Base-by-base conservation (phyloP, 2,113 vertebrate genomes). In the Etheostoma cragini region DNA sequence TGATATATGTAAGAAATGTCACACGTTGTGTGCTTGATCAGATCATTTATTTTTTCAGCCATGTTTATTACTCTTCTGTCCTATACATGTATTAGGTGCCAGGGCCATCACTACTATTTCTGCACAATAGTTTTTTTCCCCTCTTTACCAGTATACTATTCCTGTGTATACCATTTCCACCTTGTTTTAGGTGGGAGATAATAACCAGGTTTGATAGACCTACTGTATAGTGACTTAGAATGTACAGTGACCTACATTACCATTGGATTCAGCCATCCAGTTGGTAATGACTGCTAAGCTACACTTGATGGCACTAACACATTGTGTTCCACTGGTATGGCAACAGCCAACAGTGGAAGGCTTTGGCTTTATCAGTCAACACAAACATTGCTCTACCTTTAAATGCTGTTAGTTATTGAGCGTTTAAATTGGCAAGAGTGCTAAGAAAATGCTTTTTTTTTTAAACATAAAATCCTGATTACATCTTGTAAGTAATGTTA, bases 291-390 rank as follows among this genome's bases (percentile, higher is more conserved):
- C 78, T 21, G 64, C 46, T 46, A 1, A 57, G 14, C 49, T 82
- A 64, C 72, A 69, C 82, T 82, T 82, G 82, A 46, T 76, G 75
- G 86, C 79, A 76, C 82, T 66, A 58, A 24, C 45, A 22, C 54
- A 21, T 17, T 62, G 68, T 72, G 62, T 26, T 66, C 30, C 30
- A 6, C 13, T n/a, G 24, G 2, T 58, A 21, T 14, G 17, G 42
- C 53, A 45, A 22, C 22, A 13, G 42, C 26, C 10, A 17, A 22
- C 35, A 56, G 50, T 56, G 58, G 13, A 52, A 66, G 45, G 8
- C 33, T 69, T 61, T 57, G 26, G 24, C 46, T 58, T 6, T 26
- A 13, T 15, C 3, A 13, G 30, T 45, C 76, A 46, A 22, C 66
- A 54, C 22, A 56, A 19, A 54, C 17, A 8, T 13, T 21, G 19